Conservation (phyloP, 2,797 vertebrate species). For the Crenichthys baileyi region DNA sequence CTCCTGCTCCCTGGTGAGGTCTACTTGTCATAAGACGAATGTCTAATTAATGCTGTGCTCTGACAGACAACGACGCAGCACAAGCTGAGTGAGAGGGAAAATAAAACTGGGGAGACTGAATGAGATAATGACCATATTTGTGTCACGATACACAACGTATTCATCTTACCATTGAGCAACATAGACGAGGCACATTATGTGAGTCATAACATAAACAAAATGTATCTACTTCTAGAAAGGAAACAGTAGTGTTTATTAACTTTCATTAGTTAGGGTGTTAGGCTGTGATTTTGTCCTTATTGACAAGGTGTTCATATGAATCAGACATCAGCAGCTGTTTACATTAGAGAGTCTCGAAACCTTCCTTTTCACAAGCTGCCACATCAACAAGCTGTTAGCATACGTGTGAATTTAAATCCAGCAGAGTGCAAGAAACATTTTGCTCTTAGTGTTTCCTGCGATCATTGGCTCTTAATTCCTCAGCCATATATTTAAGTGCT, state of each 20-base stretch:
- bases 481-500: slow-evolving; percentile 50
- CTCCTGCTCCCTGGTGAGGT: slow-evolving; percentile 45
- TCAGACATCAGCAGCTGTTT: slow-evolving; percentile 31
- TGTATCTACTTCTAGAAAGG: slow-evolving; percentile 2
- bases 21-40: slow-evolving; percentile 34
- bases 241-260: not conserved
- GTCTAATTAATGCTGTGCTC: slow-evolving; percentile 53
- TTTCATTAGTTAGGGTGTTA: not conserved
- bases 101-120: slow-evolving; percentile 25
- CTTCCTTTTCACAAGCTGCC: slow-evolving; percentile 2
- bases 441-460: not conserved
- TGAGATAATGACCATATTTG: slow-evolving; percentile 13
- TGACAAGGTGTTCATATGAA: slow-evolving; percentile 9
- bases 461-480: not conserved
- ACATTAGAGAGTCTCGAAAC: slow-evolving; percentile 20
- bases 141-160: not conserved
- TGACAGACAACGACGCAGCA: slow-evolving; percentile 34
- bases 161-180: not conserved
- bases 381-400: slow-evolving; percentile 16
- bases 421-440: slow-evolving; percentile 8
- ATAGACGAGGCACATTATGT: not conserved
- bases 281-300: slow-evolving; percentile 8
- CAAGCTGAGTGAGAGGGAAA: slow-evolving; percentile 21
- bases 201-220: not conserved
- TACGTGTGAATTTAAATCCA: slow-evolving; percentile 9